Conservation (phyloP, 2,113 vertebrate genomes). For the Pseudorasbora parva region DNA sequence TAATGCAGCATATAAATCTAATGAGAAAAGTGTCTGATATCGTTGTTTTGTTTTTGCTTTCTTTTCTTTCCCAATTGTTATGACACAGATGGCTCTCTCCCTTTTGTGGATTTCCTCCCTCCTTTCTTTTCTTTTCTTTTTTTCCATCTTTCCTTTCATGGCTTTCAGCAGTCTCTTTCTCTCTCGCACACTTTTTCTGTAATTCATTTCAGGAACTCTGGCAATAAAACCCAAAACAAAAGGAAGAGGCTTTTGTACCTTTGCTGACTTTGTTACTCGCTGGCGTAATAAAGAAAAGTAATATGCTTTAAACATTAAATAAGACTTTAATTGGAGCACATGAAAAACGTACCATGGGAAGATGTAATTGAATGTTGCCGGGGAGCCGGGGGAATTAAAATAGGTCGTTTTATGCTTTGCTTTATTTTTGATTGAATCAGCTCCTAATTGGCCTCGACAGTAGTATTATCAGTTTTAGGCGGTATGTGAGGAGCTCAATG, state of each 20-base stretch:
- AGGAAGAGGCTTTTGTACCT: slow-evolving; percentile 65
- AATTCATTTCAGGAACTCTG: slow-evolving; percentile 67
- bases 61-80: slow-evolving; percentile 26
- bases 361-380: slow-evolving; percentile 78
- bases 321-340: slow-evolving; percentile 80
- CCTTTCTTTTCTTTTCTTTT: neutral
- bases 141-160: slow-evolving; percentile 33
- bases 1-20: slow-evolving; percentile 45
- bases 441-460: slow-evolving; percentile 77
- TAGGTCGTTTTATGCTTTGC: slow-evolving; percentile 77
- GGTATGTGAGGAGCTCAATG: slow-evolving; percentile 58
- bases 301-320: slow-evolving; percentile 82
- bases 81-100: slow-evolving; percentile 1
- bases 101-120: neutral
- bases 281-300: slow-evolving; percentile 77
- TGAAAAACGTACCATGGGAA: slow-evolving; percentile 72
- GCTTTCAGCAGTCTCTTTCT: slow-evolving; percentile 35
- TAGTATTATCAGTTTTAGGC: slow-evolving; percentile 73
- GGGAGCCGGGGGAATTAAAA: slow-evolving; percentile 76
- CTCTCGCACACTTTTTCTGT: slow-evolving; percentile 63
- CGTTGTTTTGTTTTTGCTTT: slow-evolving; percentile 34
- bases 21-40: slow-evolving; percentile 42
- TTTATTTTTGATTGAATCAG: slow-evolving; percentile 81
- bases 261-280: slow-evolving; percentile 74
- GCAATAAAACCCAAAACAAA: slow-evolving; percentile 76